These are phyloP conservation scores for Casuarius casuarius DNA, from an alignment of 2,113 vertebrate species.

Conservation along the genomic window DNA sequence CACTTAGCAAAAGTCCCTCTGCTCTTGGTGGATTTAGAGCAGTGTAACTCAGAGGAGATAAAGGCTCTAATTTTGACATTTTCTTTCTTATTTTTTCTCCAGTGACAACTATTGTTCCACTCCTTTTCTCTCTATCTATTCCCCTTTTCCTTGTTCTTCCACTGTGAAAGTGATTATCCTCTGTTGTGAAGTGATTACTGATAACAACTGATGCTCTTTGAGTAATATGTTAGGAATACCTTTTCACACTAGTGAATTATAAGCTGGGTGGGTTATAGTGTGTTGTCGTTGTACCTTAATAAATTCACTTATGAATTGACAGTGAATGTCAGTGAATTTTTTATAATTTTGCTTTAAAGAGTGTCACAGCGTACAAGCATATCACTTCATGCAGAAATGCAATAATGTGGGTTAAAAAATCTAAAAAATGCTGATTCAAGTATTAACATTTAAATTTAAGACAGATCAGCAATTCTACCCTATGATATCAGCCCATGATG, in stretches of 20 bases:
- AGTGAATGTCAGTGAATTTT: background rate
- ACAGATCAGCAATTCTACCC: background rate
- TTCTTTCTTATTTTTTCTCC: constrained; percentile 16
- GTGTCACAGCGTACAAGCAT: background rate
- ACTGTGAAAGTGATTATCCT: background rate
- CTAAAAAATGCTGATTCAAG: background rate
- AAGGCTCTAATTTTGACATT: constrained; percentile 36
- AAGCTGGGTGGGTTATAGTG: background rate
- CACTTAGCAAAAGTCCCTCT: constrained; percentile 16
- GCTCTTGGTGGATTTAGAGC: background rate
- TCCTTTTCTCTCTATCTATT: constrained; percentile 24
- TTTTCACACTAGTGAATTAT: background rate
- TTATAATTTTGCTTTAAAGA: background rate
- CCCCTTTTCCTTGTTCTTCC: background rate
- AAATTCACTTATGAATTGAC: background rate
- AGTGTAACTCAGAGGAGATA: constrained; percentile 16
- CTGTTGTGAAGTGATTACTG: constrained; percentile 23
- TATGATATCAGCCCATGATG: background rate
- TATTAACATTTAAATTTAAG: background rate
- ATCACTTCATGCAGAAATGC: background rate
- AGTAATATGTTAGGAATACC: background rate
- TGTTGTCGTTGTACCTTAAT: background rate
- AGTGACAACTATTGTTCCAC: constrained; percentile 39
- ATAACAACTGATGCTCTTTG: background rate
- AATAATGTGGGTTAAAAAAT: background rate